Percentiles rank a stretch among this genome's conserved stretches.
These are phyloP conservation scores for Schizothorax lantsangensis DNA, from an alignment of 2,797 vertebrate species.

Conservation along the genomic window DNA sequence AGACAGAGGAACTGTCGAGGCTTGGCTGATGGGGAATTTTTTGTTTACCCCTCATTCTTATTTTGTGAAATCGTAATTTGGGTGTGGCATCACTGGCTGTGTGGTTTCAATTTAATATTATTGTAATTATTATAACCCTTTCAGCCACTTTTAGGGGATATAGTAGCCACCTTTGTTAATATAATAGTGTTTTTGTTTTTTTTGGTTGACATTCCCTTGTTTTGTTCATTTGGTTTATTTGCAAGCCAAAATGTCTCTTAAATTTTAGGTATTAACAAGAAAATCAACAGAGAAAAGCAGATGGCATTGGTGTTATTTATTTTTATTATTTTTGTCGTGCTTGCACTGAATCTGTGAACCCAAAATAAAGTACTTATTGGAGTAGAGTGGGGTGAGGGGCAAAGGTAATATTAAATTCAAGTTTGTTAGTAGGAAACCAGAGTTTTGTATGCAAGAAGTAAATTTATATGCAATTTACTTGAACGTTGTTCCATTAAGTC, in stretches of 20 bases:
- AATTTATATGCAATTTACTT: constrained; percentile 17
- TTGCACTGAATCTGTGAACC: constrained; percentile 53
- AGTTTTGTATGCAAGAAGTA: constrained; percentile 14
- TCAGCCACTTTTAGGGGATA: constrained; percentile 20
- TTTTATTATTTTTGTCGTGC: background rate
- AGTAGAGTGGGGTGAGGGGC: background rate
- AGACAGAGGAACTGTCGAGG: constrained; percentile 27
- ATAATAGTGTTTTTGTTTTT: constrained; percentile 43
- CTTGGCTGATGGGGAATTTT: constrained; percentile 44
- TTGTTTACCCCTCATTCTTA: constrained; percentile 12
- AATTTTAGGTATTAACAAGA: constrained; percentile 14
- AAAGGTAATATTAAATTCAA: background rate
- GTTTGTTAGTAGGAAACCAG: background rate
- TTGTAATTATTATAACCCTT: constrained; percentile 14
- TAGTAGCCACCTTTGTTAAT: constrained; percentile 30
- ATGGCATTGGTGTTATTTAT: constrained; percentile 40
- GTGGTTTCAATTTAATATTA: constrained; percentile 36
- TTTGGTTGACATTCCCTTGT: constrained; percentile 53
- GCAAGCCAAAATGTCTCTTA: constrained; percentile 44
- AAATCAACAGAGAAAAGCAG: background rate
- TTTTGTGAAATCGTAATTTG: constrained; percentile 47
- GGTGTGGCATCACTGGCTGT: constrained; percentile 47
- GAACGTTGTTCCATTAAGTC: background rate
- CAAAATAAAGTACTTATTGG: constrained; percentile 47
- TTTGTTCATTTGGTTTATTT: constrained; percentile 45